phyloP scores from a whole-genome alignment of 2,113 vertebrate species.

The Mirounga angustirostris region DNA sequence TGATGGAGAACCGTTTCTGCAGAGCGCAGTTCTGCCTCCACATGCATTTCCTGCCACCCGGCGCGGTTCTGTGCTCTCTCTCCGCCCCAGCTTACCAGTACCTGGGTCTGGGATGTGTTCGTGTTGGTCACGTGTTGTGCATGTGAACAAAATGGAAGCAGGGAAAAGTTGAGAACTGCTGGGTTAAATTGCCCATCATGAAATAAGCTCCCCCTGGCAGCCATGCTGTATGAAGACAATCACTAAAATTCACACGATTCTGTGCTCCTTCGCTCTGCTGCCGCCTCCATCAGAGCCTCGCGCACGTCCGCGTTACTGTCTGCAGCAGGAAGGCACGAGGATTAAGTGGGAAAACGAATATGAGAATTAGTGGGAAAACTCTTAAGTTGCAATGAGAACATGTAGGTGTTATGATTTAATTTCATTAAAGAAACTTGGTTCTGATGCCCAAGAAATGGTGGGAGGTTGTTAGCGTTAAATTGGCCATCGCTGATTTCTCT shows the following conservation, averaged over 20 bases:
- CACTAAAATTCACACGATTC: too few relatives aligned
- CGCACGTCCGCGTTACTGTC: neutral
- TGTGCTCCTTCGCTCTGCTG: accelerated
- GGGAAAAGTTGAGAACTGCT: neutral
- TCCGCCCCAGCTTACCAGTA: neutral
- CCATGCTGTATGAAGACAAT: accelerated
- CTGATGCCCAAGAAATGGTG: neutral
- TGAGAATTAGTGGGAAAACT: neutral
- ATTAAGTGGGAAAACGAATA: neutral
- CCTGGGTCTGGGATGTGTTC: accelerated
- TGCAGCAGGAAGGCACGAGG: neutral
- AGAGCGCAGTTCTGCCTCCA: neutral
- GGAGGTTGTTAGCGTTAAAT: neutral
- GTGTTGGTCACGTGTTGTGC: neutral
- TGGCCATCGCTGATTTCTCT: neutral
- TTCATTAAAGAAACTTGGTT: neutral
- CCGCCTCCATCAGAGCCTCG: neutral
- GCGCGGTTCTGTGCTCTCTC: neutral
- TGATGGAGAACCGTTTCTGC: neutral
- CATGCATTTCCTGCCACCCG: accelerated
- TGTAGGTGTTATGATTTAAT: neutral
- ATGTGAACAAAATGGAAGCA: neutral
- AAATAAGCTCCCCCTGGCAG: neutral
- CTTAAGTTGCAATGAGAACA: neutral
- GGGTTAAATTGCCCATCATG: neutral